These are phyloP conservation scores for Meiosimyza platycephala DNA, from an alignment of 2,888 invertebrate species.

Conservation along the genomic window DNA sequence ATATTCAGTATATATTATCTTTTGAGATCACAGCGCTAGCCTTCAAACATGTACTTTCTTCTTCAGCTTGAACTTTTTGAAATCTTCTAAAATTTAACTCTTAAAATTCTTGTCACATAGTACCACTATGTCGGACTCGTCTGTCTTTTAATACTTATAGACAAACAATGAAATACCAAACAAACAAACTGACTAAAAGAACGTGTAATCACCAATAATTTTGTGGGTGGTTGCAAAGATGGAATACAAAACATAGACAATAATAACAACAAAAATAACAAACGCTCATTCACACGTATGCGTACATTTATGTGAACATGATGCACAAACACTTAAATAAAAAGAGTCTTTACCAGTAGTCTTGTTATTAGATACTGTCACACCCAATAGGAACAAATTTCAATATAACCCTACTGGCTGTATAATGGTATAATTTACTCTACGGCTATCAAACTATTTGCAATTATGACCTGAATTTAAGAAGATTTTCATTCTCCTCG, in stretches of 20 bases:
- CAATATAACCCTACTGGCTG: not conserved
- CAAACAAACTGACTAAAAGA: slow-evolving; percentile 30
- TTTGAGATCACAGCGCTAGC: no score
- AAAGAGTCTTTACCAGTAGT: not conserved
- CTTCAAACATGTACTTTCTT: no score
- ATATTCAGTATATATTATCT: no score
- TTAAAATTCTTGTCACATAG: not conserved
- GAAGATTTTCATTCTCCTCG: no score
- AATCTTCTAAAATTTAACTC: no score
- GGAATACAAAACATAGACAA: slow-evolving; percentile 4
- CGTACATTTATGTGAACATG: slow-evolving; percentile 22
- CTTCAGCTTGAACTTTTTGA: no score
- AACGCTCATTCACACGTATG: slow-evolving; percentile 19
- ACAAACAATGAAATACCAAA: slow-evolving; percentile 22
- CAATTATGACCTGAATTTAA: no score
- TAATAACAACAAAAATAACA: no score
- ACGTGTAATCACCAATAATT: slow-evolving; percentile 34
- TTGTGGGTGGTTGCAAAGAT: slow-evolving; percentile 19
- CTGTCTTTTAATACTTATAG: slow-evolving; percentile 1
- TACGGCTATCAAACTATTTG: no score
- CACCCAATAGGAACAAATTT: no score
- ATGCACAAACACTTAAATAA: not conserved
- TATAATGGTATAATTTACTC: not conserved
- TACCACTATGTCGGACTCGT: not conserved
- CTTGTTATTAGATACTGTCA: no score